phyloP scores from a whole-genome alignment of 2,113 vertebrate species.

The Microcebus lehilahytsara region DNA sequence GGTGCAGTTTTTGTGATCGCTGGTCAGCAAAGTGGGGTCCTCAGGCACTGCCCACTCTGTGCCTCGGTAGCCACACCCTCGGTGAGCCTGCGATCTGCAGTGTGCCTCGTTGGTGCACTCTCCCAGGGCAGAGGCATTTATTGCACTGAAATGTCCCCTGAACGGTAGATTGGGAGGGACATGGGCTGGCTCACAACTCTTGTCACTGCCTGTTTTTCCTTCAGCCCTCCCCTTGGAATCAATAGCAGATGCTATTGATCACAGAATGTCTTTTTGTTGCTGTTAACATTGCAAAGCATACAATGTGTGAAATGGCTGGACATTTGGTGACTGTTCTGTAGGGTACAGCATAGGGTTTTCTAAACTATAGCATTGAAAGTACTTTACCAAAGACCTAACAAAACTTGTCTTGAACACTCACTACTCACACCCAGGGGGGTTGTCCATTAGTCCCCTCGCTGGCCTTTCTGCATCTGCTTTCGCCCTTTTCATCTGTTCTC shows the following conservation, averaged over 20 bases:
- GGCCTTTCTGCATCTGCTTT: neutral
- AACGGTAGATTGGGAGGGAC: neutral
- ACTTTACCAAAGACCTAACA: neutral
- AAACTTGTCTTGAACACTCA: neutral
- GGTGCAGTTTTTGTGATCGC: neutral
- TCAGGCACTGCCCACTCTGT: fast-evolving
- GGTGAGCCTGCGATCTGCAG: fast-evolving
- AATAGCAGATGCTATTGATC: neutral
- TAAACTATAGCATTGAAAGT: neutral
- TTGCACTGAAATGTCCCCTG: neutral
- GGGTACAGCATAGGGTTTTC: neutral
- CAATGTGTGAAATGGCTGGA: neutral
- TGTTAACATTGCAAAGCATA: neutral
- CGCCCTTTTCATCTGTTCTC: neutral
- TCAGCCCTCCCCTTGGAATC: neutral
- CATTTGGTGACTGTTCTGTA: neutral
- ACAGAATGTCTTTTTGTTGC: neutral
- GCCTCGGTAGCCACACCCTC: neutral
- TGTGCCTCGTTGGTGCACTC: fast-evolving
- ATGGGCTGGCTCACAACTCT: neutral
- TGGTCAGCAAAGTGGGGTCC: neutral
- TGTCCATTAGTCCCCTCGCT: neutral
- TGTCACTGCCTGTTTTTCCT: neutral
- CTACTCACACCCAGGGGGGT: no score
- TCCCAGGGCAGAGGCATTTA: neutral